Base-by-base conservation (phyloP, 92 coral and sea anemone species). In the Palythoa grandis region DNA sequence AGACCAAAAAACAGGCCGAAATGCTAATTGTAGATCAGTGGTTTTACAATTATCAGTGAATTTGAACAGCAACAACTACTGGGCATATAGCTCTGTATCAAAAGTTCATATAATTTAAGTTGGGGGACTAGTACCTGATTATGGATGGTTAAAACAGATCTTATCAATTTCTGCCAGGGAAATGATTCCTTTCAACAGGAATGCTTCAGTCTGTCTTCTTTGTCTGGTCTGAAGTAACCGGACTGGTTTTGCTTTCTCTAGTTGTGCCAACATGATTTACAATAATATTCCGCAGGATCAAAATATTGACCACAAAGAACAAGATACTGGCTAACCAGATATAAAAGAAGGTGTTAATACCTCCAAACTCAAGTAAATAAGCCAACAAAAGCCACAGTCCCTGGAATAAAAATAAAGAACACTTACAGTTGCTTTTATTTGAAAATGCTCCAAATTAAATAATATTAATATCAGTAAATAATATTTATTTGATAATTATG, bases 331-430 rank as follows among this genome's bases (percentile, higher is more conserved):
- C 92, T 22, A 92, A 70, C 99, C 99, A 95, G 11, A 97, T 88
- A 47, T 84, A 91, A 6, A 93, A 38, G 66, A 97, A 90, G 3
- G 98, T 95, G 83, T 97, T 97, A 87, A 87, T 74, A 84, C 99
- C 99, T 87, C 91, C 87, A 83, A 95, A 97, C 76, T 97, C 99
- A 88, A 97, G 88, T n/a, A 89, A 89, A 87, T 97, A 97, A 0
- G 99, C 99, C 43, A 93, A 78, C 17, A 80, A 53, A 24, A 97
- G 88, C 99, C 99, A 97, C 60, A 95, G 20, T 5, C 90, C 99
- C 99, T 96, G 76, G 39, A 7, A 43, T 43, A 82, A 52, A 72
- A 14, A 20, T 61, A 57, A 84, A 78, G 70, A 85, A 35, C 22
- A 48, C 20, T 39, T 65, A 20, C 22, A 67, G 52, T 6, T 17